Evolutionary conservation across 2,113 vertebrate genomes (phyloP), one percentile per base, ranked within the genome.

Genomic region (Baryphthengus martii): DNA sequence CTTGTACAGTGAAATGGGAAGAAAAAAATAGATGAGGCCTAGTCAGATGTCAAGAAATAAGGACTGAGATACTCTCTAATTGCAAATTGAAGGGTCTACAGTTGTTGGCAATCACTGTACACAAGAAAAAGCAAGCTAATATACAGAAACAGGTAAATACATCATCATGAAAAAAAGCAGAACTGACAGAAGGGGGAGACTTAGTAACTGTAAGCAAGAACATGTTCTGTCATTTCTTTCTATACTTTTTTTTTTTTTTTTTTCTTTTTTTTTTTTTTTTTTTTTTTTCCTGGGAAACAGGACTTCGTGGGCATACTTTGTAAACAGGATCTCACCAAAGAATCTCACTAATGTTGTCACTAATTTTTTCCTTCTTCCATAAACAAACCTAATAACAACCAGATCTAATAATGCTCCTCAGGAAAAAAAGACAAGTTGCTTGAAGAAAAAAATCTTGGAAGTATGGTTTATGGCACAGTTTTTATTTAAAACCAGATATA

Each of bases 401-500:
- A 73, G 39, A 31, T 50, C 15, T 40, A 39, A 67, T 29, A 39
- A 35, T 59, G 49, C 58, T 90, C 20, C 74, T 73, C 35, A 31
- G 49, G 52, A 63, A 66, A 61, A 70, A 83, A 44, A 68, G 15
- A 31, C 1, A 11, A 73, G 25, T 37, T 72, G 5, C 62, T 70
- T 20, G 58, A 90, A 90, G 72, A 75, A 45, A 87, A 82, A 90
- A 15, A 37, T 31, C 35, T 79, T 74, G 52, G 58, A 88, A 88
- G 56, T 68, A 65, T 20, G 31, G 76, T 95, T 88, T 83, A 25
- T 65, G 45, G 49, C 63, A 65, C 5, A 4, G 31, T 61, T 88
- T 96, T 90, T 94, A 85, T 95, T 94, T 93, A 93, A 78, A 81
- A 71, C 13, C 0, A 28, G 73, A 80, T 81, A 84, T 52, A 82